A percentile compares a stretch with the other conserved stretches of the same genome.
Evolutionary conservation across 2,888 invertebrate species (phyloP).

Genomic region (Maniola hyperantus): DNA sequence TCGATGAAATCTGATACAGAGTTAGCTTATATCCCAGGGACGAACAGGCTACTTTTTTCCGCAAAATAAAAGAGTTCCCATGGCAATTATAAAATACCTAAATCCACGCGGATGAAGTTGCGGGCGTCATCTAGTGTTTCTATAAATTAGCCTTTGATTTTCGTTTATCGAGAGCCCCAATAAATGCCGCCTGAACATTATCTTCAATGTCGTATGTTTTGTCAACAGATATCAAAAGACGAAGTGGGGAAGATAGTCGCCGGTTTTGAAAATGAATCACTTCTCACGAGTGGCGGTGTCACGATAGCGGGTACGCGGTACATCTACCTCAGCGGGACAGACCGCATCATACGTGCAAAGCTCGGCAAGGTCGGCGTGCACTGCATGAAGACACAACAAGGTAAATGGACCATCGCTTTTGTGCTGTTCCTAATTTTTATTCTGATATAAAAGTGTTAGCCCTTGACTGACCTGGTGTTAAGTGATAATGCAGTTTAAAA

Average conservation of each 20-base stretch:
- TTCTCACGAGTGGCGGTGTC: slow-evolving; percentile 94
- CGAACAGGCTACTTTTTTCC: too few relatives aligned
- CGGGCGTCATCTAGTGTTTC: too few relatives aligned
- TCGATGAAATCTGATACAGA: too few relatives aligned
- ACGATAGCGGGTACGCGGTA: slow-evolving; percentile 96
- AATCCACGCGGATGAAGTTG: too few relatives aligned
- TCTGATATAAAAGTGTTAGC: too few relatives aligned
- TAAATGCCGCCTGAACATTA: not conserved
- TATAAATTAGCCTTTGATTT: too few relatives aligned
- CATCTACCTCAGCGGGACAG: slow-evolving; percentile 97
- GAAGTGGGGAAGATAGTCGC: slow-evolving; percentile 94
- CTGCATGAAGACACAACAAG: slow-evolving; percentile 98
- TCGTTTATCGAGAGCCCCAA: not conserved
- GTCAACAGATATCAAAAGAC: slow-evolving; percentile 92
- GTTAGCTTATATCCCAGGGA: too few relatives aligned
- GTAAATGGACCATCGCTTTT: slow-evolving; percentile 64
- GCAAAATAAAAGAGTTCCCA: too few relatives aligned
- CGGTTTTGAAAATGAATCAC: slow-evolving; percentile 94
- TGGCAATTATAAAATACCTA: too few relatives aligned
- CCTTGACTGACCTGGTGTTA: too few relatives aligned
- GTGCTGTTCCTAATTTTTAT: not conserved
- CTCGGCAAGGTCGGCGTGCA: slow-evolving; percentile 96
- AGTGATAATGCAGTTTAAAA: too few relatives aligned
- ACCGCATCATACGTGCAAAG: slow-evolving; percentile 96
- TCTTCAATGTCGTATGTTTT: slow-evolving; percentile 3